Percentiles rank a stretch among this genome's conserved stretches.
Conservation (phyloP, 92 coral and sea anemone genomes). For the Bergia puertoricense region DNA sequence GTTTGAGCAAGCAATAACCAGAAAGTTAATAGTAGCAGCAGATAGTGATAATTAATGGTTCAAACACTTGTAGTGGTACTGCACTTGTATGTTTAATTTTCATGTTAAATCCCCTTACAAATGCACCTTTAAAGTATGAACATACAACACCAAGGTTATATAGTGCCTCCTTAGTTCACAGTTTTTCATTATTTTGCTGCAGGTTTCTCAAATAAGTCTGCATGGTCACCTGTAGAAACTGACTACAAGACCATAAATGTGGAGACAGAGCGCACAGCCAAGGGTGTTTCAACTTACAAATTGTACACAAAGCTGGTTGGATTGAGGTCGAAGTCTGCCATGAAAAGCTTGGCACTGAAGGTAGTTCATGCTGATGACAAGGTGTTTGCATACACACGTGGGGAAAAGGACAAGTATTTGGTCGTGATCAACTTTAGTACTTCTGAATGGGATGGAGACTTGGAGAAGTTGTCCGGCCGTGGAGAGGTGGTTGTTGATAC, state of each 20-base stretch:
- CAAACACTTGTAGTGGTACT: no score
- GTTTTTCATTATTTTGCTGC: background rate
- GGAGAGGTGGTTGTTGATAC: conserved; percentile 65
- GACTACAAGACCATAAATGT: conserved; percentile 49
- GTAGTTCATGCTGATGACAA: conserved; percentile 54
- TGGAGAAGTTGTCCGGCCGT: conserved; percentile 57
- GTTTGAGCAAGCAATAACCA: no score
- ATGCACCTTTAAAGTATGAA: background rate
- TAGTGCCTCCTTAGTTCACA: background rate
- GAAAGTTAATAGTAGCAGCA: no score
- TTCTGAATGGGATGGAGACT: conserved; percentile 55
- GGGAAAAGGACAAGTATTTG: conserved; percentile 46
- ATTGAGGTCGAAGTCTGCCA: conserved; percentile 55
- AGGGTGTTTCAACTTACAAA: conserved; percentile 51
- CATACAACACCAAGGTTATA: background rate
- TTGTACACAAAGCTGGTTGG: conserved; percentile 58
- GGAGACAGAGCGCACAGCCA: conserved; percentile 37
- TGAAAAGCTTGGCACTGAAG: conserved; percentile 43
- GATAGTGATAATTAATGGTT: no score
- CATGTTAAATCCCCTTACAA: no score
- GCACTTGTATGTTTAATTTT: no score
- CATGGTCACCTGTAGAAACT: conserved; percentile 37
- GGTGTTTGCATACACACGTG: conserved; percentile 64
- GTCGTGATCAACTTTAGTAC: conserved; percentile 66
- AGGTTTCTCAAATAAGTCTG: conserved; percentile 38